These are phyloP conservation scores for Diplodus sargus DNA, from an alignment of 2,797 vertebrate genomes.

Conservation along the genomic window DNA sequence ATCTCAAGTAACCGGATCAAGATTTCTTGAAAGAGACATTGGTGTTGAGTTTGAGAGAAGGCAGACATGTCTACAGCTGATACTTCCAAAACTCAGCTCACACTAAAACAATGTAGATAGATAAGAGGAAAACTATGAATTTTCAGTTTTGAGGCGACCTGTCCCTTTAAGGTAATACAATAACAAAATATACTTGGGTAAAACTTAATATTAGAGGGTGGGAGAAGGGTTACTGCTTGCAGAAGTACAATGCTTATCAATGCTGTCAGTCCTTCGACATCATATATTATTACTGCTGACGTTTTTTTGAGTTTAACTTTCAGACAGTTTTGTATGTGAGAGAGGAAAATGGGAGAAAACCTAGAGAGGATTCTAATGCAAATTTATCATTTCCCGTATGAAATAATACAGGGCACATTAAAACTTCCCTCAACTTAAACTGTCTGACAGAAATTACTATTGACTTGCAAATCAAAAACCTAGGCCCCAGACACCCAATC, in stretches of 20 bases:
- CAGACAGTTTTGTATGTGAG: slow-evolving; percentile 32
- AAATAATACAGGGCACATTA: slow-evolving; percentile 72
- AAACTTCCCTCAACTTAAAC: slow-evolving; percentile 76
- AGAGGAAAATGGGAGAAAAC: slow-evolving; percentile 36
- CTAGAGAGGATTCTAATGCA: slow-evolving; percentile 65
- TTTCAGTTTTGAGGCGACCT: no score
- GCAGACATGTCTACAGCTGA: no score
- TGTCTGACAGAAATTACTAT: slow-evolving; percentile 72
- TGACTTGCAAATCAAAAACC: slow-evolving; percentile 80
- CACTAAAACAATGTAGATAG: no score
- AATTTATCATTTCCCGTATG: slow-evolving; percentile 64
- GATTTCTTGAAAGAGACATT: no score
- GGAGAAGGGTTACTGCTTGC: slow-evolving; percentile 14
- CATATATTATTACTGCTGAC: slow-evolving; percentile 45
- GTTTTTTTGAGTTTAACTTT: slow-evolving; percentile 42
- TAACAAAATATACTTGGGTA: slow-evolving; percentile 24
- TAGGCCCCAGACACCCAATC: slow-evolving; percentile 70
- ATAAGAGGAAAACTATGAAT: no score
- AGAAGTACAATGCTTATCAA: slow-evolving; percentile 25
- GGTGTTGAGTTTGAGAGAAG: no score
- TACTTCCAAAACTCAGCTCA: no score
- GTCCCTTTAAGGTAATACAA: slow-evolving; percentile 5
- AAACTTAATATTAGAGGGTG: background rate
- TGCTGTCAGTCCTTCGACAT: slow-evolving; percentile 25
- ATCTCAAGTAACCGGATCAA: no score